A percentile compares a stretch with the other conserved stretches of the same genome.
Evolutionary conservation across 2,797 vertebrate genomes (phyloP).

Genomic region (Pangasius djambal): DNA sequence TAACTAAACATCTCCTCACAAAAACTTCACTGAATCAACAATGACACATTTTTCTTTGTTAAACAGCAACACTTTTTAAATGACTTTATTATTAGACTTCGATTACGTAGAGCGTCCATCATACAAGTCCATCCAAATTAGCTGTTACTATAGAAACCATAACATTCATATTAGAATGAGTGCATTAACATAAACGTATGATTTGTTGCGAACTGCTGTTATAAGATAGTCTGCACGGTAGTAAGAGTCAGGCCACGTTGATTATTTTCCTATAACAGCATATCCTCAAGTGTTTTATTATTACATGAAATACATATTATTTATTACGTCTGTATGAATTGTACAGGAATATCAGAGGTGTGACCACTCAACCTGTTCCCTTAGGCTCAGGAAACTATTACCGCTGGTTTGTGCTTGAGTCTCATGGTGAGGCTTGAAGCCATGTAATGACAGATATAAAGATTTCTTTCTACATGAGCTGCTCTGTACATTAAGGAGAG

Average conservation of each 20-base stretch:
- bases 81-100: neutral
- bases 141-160: constrained; percentile 6
- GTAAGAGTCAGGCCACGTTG: neutral
- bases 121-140: neutral
- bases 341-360: neutral
- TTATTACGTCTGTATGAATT: neutral
- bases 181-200: neutral
- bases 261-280: neutral
- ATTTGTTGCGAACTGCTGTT: neutral
- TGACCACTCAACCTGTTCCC: neutral
- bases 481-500: constrained; percentile 29
- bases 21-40: neutral
- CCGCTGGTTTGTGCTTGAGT: neutral
- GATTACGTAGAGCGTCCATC: neutral
- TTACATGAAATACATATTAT: neutral
- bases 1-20: neutral
- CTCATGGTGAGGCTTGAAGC: constrained; percentile 4
- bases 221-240: neutral
- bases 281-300: neutral
- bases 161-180: neutral
- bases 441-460: constrained; percentile 30
- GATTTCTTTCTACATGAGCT: constrained; percentile 39
- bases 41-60: neutral
- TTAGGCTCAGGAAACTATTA: neutral
- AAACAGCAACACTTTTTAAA: neutral